Evolutionary conservation across 2,888 invertebrate species (phyloP).

Genomic region (Idaea biselata): DNA sequence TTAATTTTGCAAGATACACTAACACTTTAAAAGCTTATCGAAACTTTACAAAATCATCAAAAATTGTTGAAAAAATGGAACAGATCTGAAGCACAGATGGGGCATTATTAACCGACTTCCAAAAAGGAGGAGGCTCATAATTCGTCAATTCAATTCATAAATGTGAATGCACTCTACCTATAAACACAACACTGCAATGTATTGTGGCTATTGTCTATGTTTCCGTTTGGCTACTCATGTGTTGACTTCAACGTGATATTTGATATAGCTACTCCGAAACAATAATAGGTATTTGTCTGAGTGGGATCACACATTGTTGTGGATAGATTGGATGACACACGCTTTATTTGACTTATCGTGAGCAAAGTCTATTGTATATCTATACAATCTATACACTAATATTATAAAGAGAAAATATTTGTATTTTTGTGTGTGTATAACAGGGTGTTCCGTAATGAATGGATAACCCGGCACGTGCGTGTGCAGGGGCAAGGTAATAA

Average conservation of each 20-base stretch:
- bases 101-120: no score
- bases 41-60: no score
- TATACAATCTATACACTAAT: background rate
- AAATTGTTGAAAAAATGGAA: no score
- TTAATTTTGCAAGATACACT: no score
- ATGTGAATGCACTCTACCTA: background rate
- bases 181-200: background rate
- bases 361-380: background rate
- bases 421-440: no score
- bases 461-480: no score
- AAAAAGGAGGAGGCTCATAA: no score
- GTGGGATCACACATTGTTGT: background rate
- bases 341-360: background rate
- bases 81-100: background rate
- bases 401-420: background rate
- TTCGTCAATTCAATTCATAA: no score
- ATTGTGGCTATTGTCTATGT: background rate
- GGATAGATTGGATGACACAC: background rate
- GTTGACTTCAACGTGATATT: background rate
- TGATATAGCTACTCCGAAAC: constrained; percentile 11
- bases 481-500: no score
- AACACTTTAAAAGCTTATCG: no score
- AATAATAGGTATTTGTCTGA: constrained; percentile 19
- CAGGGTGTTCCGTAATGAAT: no score
- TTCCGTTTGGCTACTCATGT: background rate